phyloP scores from a whole-genome alignment of 2,888 invertebrate genomes.

The Teleiodes luculella region DNA sequence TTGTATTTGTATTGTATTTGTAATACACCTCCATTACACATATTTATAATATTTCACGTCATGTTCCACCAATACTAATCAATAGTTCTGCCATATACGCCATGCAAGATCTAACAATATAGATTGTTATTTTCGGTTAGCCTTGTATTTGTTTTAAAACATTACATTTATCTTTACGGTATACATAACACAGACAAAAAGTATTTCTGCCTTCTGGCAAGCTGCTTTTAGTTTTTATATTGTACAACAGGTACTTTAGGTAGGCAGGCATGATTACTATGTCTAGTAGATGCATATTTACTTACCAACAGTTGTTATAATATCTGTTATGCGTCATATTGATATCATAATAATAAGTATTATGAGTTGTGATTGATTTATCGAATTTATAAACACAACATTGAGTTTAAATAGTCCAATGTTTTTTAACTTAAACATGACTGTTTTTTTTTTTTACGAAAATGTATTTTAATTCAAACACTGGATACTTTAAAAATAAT shows the following conservation, averaged over 20 bases:
- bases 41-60: too few species aligned
- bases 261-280: neutral
- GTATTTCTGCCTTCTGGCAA: constrained; percentile 33
- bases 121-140: constrained; percentile 23
- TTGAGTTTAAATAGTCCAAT: too few species aligned
- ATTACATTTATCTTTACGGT: constrained; percentile 16
- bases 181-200: constrained; percentile 22
- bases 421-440: too few species aligned
- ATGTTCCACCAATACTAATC: neutral
- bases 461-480: too few species aligned
- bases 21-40: too few species aligned
- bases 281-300: neutral
- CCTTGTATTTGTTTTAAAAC: constrained; percentile 31
- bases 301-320: neutral
- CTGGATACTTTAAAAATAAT: too few species aligned
- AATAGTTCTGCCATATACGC: neutral
- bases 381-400: too few species aligned
- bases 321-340: too few species aligned
- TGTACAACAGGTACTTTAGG: constrained; percentile 19
- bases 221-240: constrained; percentile 19
- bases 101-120: neutral
- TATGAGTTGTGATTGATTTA: too few species aligned
- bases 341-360: too few species aligned
- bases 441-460: too few species aligned
- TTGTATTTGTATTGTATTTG: too few species aligned